These are phyloP conservation scores for Hycleus cichorii DNA, from an alignment of 1,140 invertebrate species.

Conservation along the genomic window DNA sequence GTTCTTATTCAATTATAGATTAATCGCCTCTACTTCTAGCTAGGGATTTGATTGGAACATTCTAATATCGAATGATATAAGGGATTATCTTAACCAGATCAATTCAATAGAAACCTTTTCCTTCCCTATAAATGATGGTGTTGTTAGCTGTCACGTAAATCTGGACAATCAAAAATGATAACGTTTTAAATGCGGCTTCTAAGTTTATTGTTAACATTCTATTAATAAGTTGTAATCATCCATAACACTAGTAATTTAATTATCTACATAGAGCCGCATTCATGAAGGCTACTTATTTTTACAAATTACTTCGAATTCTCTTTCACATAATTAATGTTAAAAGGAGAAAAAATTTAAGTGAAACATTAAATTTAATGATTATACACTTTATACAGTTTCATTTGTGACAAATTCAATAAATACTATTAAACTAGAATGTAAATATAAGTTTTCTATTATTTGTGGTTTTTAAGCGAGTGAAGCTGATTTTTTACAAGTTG, in stretches of 20 bases:
- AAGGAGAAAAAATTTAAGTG: slow-evolving; percentile 53
- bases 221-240: slow-evolving; percentile 43
- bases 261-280: slow-evolving; percentile 62
- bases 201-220: too few relatives aligned
- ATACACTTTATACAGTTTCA: too few relatives aligned
- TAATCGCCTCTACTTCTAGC: too few relatives aligned
- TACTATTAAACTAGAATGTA: slow-evolving; percentile 64
- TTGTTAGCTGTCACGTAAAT: too few relatives aligned
- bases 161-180: too few relatives aligned
- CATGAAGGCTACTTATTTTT: slow-evolving; percentile 76
- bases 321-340: slow-evolving; percentile 72
- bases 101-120: too few relatives aligned
- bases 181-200: too few relatives aligned
- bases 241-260: slow-evolving; percentile 52
- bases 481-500: slow-evolving; percentile 80
- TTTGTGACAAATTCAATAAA: slow-evolving; percentile 58
- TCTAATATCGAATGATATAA: too few relatives aligned
- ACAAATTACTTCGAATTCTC: slow-evolving; percentile 75
- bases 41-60: too few relatives aligned
- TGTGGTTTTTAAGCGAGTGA: slow-evolving; percentile 77
- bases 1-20: too few relatives aligned
- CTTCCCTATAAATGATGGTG: too few relatives aligned
- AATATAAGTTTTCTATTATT: slow-evolving; percentile 47
- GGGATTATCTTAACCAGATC: too few relatives aligned
- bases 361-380: slow-evolving; percentile 36